Percentiles rank a stretch among this genome's conserved stretches.
phyloP scores from a whole-genome alignment of 2,797 vertebrate genomes.

The Telmatherina bonti region DNA sequence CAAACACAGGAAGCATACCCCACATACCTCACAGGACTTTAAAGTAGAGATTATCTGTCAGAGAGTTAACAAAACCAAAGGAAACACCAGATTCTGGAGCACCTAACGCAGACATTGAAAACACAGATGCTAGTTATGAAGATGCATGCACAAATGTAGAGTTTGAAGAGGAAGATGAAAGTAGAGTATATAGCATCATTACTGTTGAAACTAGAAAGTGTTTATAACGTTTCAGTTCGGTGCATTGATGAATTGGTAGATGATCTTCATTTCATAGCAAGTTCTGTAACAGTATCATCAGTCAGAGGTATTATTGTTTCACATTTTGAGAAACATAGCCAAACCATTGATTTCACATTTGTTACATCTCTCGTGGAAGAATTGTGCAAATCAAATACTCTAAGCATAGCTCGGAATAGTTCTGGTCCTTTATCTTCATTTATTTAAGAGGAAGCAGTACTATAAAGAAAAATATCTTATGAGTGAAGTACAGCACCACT shows the following conservation, averaged over 20 bases:
- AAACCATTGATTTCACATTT: not conserved
- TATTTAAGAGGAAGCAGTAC: not conserved
- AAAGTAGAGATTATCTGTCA: slow-evolving; percentile 2
- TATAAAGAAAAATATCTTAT: slow-evolving; percentile 8
- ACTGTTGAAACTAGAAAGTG: slow-evolving; percentile 9
- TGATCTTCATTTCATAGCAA: slow-evolving; percentile 12
- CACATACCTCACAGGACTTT: not conserved
- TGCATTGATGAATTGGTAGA: slow-evolving; percentile 16
- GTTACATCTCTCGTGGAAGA: slow-evolving; percentile 5
- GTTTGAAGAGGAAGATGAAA: slow-evolving; percentile 4
- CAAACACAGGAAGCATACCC: slow-evolving; percentile 12
- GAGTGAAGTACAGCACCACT: not conserved
- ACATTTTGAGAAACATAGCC: slow-evolving; percentile 4
- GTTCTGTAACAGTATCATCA: not conserved
- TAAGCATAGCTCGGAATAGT: not conserved
- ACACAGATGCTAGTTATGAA: not conserved
- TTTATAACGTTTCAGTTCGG: slow-evolving; percentile 8
- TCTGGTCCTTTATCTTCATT: slow-evolving; percentile 1
- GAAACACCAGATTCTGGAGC: not conserved
- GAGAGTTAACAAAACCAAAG: not conserved
- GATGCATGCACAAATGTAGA: not conserved
- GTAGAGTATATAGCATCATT: slow-evolving; percentile 4
- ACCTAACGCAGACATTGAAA: not conserved
- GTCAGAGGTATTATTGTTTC: not conserved
- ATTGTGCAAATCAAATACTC: not conserved